Base-by-base conservation (phyloP, 1,140 invertebrate species). In the Homarus americanus region DNA sequence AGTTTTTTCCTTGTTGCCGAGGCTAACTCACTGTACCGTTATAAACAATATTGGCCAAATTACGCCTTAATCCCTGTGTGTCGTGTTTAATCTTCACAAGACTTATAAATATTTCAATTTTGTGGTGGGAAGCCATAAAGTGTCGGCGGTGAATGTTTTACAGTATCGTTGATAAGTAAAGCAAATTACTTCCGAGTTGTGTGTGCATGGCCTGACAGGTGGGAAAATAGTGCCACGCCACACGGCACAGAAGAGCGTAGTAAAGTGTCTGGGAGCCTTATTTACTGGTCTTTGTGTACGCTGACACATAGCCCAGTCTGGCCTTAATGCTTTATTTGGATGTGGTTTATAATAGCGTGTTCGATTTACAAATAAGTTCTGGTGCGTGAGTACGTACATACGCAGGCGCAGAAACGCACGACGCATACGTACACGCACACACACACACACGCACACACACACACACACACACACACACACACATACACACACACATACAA, bases 61-160 rank as follows among this genome's bases (percentile, higher is more conserved):
- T 69, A 69, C 63, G n/a, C 63, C 63, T 28, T 69, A 69, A 69
- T 69, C 63, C 63, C 63, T 28, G 4, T 69, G n/a, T 32, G 63
- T 69, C 63, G n/a, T 69, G n/a, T 5, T 32, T 69, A 69, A 69
- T 69, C 63, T 69, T 5, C 63, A 69, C n/a, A 32, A 69, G 32
- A 1, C 24, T 69, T 69, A 4, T 69, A 69, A 69, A 69, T 69
- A 69, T 69, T 69, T 69, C 63, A 69, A 28, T 69, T 69, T 28
- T 24, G 63, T 32, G n/a, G 63, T 69, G 4, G n/a, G 5, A 12
- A 7, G 63, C 63, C n/a, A 20, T 32, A 69, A 69, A 69, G 63
- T 69, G n/a, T 12, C 5, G 63, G 63, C 63, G 63, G 4, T 69
- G 63, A 69, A 69, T 69, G 63, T 5, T 69, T 69, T 32, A 69